Conservation (phyloP, 2,113 vertebrate species). For the Amazona guildingii region DNA sequence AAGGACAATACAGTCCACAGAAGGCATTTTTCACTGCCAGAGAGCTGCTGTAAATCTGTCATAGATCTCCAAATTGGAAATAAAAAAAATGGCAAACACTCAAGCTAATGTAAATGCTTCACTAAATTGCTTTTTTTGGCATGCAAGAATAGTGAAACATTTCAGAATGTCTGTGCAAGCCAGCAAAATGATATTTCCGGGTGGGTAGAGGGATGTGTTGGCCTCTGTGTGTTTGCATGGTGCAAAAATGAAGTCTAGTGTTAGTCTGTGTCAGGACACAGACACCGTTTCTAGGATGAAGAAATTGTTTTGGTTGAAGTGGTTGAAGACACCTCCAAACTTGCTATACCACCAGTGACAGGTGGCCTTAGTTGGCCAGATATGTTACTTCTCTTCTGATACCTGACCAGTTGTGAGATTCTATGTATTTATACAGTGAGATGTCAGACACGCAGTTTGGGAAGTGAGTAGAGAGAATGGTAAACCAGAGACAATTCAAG, state of each 20-base stretch:
- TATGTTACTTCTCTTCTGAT: background rate
- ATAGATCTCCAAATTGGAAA: background rate
- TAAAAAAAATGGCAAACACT: background rate
- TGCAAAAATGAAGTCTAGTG: background rate
- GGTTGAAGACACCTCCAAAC: background rate
- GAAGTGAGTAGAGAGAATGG: background rate
- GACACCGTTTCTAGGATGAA: background rate
- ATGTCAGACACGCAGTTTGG: background rate
- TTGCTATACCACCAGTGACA: background rate
- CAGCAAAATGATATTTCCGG: background rate
- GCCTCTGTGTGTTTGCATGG: background rate
- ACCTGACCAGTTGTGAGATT: background rate
- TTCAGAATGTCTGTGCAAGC: background rate
- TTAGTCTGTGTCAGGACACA: background rate
- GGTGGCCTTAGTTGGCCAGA: background rate
- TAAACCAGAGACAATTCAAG: background rate
- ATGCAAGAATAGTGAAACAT: background rate
- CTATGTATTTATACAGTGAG: background rate
- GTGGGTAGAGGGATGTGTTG: background rate
- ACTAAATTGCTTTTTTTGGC: background rate
- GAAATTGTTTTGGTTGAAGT: background rate
- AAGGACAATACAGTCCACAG: rapidly evolving
- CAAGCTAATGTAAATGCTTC: background rate
- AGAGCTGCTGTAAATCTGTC: background rate
- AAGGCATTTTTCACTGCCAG: background rate